Percentiles rank a stretch among this genome's conserved stretches.
These are phyloP conservation scores for Dinocampus coccinellae DNA, from an alignment of 2,888 invertebrate species.

Conservation along the genomic window DNA sequence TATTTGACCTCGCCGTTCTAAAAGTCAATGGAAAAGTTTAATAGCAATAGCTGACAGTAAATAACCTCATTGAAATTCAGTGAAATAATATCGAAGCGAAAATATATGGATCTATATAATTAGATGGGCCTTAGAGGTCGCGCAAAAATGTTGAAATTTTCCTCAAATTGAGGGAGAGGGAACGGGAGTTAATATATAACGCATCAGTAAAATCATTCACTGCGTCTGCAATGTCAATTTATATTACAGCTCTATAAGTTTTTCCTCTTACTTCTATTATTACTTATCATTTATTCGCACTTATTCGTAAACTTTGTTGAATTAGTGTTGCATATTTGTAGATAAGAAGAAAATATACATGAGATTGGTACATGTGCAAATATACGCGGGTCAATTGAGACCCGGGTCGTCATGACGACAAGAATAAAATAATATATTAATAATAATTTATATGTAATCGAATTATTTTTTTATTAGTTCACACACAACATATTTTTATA, in stretches of 20 bases:
- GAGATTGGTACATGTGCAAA: constrained; percentile 32
- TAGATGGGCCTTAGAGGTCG: constrained; percentile 27
- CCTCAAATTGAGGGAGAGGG: constrained; percentile 22
- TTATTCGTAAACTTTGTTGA: constrained; percentile 24
- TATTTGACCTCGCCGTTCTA: constrained; percentile 38
- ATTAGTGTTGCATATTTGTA: constrained; percentile 38
- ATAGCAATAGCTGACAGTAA: constrained; percentile 34
- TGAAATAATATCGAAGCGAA: constrained; percentile 37
- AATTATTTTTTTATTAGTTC: constrained; percentile 22
- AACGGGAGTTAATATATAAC: constrained; percentile 15
- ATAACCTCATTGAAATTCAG: constrained; percentile 41
- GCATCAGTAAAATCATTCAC: constrained; percentile 32
- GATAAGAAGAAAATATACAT: constrained; percentile 35
- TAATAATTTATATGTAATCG: constrained; percentile 22
- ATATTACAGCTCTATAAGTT: constrained; percentile 41
- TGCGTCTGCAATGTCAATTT: constrained; percentile 42
- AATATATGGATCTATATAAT: constrained; percentile 24
- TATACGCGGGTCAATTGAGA: constrained; percentile 29
- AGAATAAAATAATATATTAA: too few relatives aligned
- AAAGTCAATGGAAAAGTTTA: constrained; percentile 44
- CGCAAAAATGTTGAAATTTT: constrained; percentile 35
- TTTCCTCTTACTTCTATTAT: constrained; percentile 18
- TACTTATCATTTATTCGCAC: constrained; percentile 7
- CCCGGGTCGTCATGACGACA: constrained; percentile 22
- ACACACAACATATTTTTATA: too few relatives aligned